These are phyloP conservation scores for Sinohyriopsis cumingii DNA, from an alignment of 2,888 invertebrate species.

Conservation along the genomic window DNA sequence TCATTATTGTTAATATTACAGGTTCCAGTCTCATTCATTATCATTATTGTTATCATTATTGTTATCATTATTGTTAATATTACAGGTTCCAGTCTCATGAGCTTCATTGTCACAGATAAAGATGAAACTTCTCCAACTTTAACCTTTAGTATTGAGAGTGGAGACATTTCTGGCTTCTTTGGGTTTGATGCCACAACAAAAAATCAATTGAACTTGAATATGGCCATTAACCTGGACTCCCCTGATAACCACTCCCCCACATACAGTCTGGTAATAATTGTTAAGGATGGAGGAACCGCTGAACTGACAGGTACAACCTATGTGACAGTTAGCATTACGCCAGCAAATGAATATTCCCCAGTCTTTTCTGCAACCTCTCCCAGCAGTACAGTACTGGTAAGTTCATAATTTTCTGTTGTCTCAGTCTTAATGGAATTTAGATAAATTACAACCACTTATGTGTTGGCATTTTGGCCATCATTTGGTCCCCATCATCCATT, in stretches of 20 bases:
- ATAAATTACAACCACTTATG: too few relatives aligned
- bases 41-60: too few relatives aligned
- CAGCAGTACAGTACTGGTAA: constrained; percentile 25
- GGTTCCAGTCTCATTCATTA: too few relatives aligned
- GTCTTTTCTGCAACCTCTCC: constrained; percentile 19
- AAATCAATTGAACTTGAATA: constrained; percentile 35
- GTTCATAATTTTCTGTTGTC: not conserved
- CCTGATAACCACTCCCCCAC: constrained; percentile 31
- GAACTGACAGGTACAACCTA: constrained; percentile 32
- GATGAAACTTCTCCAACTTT: constrained; percentile 36
- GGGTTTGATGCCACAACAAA: constrained; percentile 22
- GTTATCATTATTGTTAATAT: not conserved
- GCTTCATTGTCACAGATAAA: constrained; percentile 42
- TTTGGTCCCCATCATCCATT: too few relatives aligned
- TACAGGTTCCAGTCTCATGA: constrained; percentile 33
- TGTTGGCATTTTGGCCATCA: too few relatives aligned
- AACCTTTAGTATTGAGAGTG: constrained; percentile 28
- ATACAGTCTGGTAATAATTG: constrained; percentile 39
- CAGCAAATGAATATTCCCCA: constrained; percentile 48
- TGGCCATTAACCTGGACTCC: constrained; percentile 42
- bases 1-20: too few relatives aligned
- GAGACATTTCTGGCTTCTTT: constrained; percentile 27
- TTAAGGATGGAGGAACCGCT: constrained; percentile 40
- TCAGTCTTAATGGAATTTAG: too few relatives aligned
- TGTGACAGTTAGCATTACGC: constrained; percentile 32